phyloP scores from a whole-genome alignment of 2,797 vertebrate species.

The Chelidonichthys spinosus region DNA sequence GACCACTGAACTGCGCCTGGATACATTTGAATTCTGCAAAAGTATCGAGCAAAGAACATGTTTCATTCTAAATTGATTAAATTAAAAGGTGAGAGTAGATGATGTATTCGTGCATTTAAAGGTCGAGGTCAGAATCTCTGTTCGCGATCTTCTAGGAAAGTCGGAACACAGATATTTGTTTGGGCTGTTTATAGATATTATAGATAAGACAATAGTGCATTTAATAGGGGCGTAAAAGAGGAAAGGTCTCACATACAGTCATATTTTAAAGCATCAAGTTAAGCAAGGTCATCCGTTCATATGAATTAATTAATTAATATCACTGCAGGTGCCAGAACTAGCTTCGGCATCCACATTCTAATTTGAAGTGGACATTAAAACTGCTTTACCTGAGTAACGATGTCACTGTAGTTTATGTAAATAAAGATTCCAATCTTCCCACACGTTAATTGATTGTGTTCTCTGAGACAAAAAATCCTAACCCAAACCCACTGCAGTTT shows the following conservation, averaged over 20 bases:
- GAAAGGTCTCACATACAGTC: not conserved
- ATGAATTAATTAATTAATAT: too few species aligned
- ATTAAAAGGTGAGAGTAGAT: constrained; percentile 4
- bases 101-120: constrained; percentile 12
- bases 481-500: too few species aligned
- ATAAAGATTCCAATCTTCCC: too few species aligned
- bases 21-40: constrained; percentile 17
- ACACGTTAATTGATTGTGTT: too few species aligned
- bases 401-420: too few species aligned
- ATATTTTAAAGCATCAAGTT: too few species aligned
- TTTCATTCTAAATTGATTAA: constrained; percentile 13
- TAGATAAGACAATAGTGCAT: not conserved
- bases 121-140: not conserved
- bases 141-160: not conserved
- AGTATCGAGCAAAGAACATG: not conserved
- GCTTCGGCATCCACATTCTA: too few species aligned
- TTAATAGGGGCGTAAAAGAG: not conserved
- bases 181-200: not conserved
- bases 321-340: too few species aligned
- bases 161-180: not conserved
- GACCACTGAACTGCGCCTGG: constrained; percentile 21
- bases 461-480: too few species aligned
- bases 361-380: too few species aligned
- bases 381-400: too few species aligned
- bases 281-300: not conserved